Evolutionary conservation across 2,888 invertebrate genomes (phyloP).

Genomic region (Argyresthia albistria): DNA sequence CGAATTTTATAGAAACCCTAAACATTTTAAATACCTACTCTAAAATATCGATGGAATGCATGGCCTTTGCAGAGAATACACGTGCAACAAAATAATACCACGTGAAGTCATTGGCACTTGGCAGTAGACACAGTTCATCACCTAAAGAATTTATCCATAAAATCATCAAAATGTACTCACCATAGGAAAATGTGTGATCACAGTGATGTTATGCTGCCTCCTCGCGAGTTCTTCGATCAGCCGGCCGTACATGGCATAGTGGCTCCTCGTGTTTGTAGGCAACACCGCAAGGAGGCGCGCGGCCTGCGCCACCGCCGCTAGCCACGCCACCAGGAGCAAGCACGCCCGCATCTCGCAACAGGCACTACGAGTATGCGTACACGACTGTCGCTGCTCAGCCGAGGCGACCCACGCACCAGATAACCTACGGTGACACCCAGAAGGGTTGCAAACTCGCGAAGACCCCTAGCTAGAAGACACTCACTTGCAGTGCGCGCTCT

Average conservation of each 20-base stretch:
- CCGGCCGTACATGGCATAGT: slow-evolving; percentile 65
- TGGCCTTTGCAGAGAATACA: too few relatives aligned
- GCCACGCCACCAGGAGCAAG: slow-evolving; percentile 23
- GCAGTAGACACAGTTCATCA: neutral
- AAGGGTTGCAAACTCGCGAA: neutral
- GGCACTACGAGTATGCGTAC: slow-evolving; percentile 29
- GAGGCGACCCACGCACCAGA: neutral
- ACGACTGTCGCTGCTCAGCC: slow-evolving; percentile 18
- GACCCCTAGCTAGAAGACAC: neutral
- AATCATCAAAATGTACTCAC: slow-evolving; percentile 18
- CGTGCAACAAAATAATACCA: too few relatives aligned
- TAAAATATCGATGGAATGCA: too few relatives aligned
- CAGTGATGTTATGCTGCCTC: slow-evolving; percentile 53
- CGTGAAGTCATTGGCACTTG: too few relatives aligned
- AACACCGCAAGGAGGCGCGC: slow-evolving; percentile 45
- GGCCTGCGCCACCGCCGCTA: slow-evolving; percentile 32
- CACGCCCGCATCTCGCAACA: slow-evolving; percentile 51
- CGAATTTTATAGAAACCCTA: too few relatives aligned
- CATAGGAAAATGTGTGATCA: slow-evolving; percentile 61
- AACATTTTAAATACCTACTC: too few relatives aligned
- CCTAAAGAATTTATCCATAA: neutral
- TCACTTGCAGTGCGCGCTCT: too few relatives aligned
- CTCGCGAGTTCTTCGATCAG: slow-evolving; percentile 54
- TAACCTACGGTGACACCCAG: neutral
- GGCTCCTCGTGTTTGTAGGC: slow-evolving; percentile 67